Base-by-base conservation (phyloP, 2,888 invertebrate genomes). In the Pseudococcus viburni region DNA sequence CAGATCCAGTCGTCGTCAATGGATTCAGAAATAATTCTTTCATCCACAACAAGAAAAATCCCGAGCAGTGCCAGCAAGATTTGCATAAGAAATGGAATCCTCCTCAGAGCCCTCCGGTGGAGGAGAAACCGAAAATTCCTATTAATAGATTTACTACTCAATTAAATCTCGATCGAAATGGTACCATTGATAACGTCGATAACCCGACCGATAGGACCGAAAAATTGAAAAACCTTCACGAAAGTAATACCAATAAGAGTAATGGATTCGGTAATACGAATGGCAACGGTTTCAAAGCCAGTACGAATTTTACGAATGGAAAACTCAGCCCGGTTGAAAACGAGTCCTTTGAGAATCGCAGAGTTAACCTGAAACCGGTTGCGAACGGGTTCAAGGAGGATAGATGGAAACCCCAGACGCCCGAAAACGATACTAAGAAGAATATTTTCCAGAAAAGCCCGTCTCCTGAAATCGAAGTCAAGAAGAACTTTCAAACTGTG, bases 1-100 rank as follows among this genome's bases (percentile, higher is more conserved):
- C 26, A 33, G 26, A 33, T 33, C 26, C 26, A 3, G 26, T 33
- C 26, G 26, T 33, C 51, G 19, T 64, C 22, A 85, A 85, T 19
- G 85, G 85, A n/a, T 64, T 33, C 12, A 85, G 42, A 42, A 55
- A 85, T 42, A 51, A 22, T 26, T 22, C 22, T 3, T 39, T 42
- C 80, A 15, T 48, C 12, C n/a, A 4, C 33, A 64, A 77, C 17
- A 26, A 42, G 7, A 87, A 87, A 33, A 87, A 80, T 80, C 88
- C 88, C 48, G 88, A 88, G 33, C 88, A 88, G 42, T 15, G 19
- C n/a, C 83, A 84, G 59, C 59, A 88, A 42, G 88, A 88, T 19
- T 73, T 88, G n/a, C 17, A 88, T 88, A 84, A 48, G 17, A 84
- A 85, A 73, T 88, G 88, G 88, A 88, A 73, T 19, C 6, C 26